Conservation (phyloP, 2,797 vertebrate genomes). For the Centropyge bicolor region DNA sequence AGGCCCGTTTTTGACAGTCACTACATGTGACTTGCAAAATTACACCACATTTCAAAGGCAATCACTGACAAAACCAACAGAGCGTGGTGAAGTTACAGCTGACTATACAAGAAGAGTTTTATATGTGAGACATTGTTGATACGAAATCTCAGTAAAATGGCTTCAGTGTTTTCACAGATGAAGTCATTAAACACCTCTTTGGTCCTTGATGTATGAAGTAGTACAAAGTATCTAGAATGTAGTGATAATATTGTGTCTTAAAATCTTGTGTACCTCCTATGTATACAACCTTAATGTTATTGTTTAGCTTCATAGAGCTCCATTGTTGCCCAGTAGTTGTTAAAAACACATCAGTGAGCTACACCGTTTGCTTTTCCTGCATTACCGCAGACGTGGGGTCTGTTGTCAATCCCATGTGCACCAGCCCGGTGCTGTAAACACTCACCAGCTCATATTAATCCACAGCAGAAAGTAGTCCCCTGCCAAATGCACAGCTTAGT, state of each 20-base stretch:
- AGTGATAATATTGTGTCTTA: not conserved
- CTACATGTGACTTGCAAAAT: not conserved
- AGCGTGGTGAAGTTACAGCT: not conserved
- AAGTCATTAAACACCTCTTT: not conserved
- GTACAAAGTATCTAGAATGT: not conserved
- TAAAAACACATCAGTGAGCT: not conserved
- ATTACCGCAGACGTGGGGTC: not conserved
- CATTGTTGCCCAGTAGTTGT: not conserved
- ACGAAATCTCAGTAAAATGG: no score
- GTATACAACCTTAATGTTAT: not conserved
- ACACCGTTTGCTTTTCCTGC: not conserved
- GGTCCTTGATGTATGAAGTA: not conserved
- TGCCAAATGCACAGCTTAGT: not conserved
- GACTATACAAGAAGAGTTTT: not conserved
- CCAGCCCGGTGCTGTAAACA: not conserved
- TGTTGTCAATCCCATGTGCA: not conserved
- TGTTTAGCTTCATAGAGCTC: not conserved
- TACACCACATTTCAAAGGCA: conserved; percentile 9
- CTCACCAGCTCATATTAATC: not conserved
- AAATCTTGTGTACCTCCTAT: not conserved
- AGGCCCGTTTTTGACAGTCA: not conserved
- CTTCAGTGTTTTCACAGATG: not conserved
- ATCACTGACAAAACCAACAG: not conserved
- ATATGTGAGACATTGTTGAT: no score
- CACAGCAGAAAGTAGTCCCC: not conserved